A percentile compares a stretch with the other conserved stretches of the same genome.
Evolutionary conservation across 2,797 vertebrate genomes (phyloP).

Genomic region (Melanotaenia nigrans): DNA sequence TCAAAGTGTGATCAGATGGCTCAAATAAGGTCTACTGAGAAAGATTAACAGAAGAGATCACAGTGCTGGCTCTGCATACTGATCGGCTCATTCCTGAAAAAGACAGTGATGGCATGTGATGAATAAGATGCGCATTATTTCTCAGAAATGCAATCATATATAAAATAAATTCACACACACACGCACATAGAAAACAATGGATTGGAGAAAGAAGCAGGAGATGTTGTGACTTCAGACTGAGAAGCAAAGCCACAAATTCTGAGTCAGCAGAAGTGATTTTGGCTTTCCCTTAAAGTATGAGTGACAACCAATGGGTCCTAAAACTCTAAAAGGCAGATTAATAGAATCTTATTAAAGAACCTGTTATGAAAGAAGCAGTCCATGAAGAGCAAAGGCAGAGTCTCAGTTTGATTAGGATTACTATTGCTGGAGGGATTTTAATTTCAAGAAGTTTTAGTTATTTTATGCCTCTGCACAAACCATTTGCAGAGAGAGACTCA

Average conservation of each 20-base stretch:
- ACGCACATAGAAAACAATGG: conserved; percentile 2
- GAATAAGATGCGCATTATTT: conserved; percentile 27
- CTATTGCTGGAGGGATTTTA: conserved; percentile 36
- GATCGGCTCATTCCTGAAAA: conserved; percentile 42
- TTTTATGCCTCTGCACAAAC: not conserved
- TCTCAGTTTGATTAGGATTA: conserved; percentile 34
- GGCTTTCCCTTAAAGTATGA: conserved; percentile 51
- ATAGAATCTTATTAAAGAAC: conserved; percentile 61
- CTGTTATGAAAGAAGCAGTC: conserved; percentile 36
- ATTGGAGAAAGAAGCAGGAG: conserved; percentile 22
- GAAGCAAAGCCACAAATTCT: conserved; percentile 12
- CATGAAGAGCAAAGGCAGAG: conserved; percentile 11
- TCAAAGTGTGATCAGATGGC: conserved; percentile 73
- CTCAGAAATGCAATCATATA: conserved; percentile 23
- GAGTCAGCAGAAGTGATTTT: conserved; percentile 57
- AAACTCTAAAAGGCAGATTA: conserved; percentile 58
- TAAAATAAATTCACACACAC: not conserved
- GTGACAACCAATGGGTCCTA: conserved; percentile 37
- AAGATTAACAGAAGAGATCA: conserved; percentile 72
- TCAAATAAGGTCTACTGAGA: conserved; percentile 72
- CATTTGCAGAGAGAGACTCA: not conserved
- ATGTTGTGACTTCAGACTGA: conserved; percentile 6
- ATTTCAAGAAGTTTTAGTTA: conserved; percentile 14
- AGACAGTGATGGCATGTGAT: conserved; percentile 42
- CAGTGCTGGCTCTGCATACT: conserved; percentile 50